Evolutionary conservation across 1,140 invertebrate genomes (phyloP), one percentile per base, ranked within the genome.

Genomic region (Penaeus vannamei): DNA sequence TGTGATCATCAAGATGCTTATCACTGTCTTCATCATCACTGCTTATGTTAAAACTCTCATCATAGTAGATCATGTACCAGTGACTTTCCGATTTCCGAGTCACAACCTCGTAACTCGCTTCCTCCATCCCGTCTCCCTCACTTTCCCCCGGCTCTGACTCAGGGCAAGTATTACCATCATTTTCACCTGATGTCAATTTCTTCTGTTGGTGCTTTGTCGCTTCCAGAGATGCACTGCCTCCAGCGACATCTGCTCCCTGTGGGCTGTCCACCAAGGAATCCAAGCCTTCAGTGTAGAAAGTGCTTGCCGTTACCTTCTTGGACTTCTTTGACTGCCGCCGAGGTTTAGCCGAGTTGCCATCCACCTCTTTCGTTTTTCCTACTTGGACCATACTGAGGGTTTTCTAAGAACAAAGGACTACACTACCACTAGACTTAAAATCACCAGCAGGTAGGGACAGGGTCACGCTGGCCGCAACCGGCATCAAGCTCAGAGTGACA

Each of bases 61-160:
- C 87, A 80, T 89, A 89, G n/a, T 84, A 89, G 46, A 89, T 89
- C 87, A 89, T 89, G 60, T 89, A 89, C 87, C 87, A 89, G 80
- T 89, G 87, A 23, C 36, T 89, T 60, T 89, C 87, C 17, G 87
- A 84, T 60, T 79, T 84, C n/a, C 87, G 69, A 22, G 87, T 89
- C 42, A 64, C 66, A 36, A 89, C 61, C 60, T 89, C 62, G 36
- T 64, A 84, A 84, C 60, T 59, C 19, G 69, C n/a, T 26, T 89
- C 82, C 60, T 53, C 42, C 10, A 17, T 53, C 53, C 17, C 53
- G 8, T 53, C 53, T 53, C 53, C 17, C 53, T 53, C 53, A 12
- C 53, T 53, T 17, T 53, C 14, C 53, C 53, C 53, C 17, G 1
- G 8, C 53, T 53, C 53, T 53, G 53, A 10, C 53, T 53, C 53